Base-by-base conservation (phyloP, 1,140 invertebrate species). In the Cyphomyrmex costatus region DNA sequence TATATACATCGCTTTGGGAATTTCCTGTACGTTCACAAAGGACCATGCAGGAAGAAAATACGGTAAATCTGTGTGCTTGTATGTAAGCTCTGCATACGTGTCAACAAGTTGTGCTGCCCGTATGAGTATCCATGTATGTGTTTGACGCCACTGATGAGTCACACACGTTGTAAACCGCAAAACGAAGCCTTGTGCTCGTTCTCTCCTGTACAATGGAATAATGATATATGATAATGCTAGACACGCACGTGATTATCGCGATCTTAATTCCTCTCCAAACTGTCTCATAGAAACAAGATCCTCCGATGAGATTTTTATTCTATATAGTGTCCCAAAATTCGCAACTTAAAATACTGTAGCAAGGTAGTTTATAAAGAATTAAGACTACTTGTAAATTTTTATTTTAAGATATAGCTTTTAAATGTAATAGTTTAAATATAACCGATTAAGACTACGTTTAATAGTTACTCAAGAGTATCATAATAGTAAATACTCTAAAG, bases 141-240 rank as follows among this genome's bases (percentile, higher is more conserved):
- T 14, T 12, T 33, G n/a, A 49, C 68, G 56, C 42, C 14, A 12
- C 65, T 42, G 19, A 53, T 68, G 80, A 86, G 65, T 83, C 79
- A 83, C 68, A 74, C n/a, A 33, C 85, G 61, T 56, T 60, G 65
- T 77, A 84, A 65, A 63, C 63, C 63, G 89, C 82, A 61, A 53
- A 90, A 79, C 60, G 58, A 89, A 91, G 74, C 90, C 90, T 91
- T 91, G 90, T 91, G 74, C 89, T 58, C 90, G 76, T 91, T 61
- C 61, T 73, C 5, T 16, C 0, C 58, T 68, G 56, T 77, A 91
- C 90, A 91, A 91, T 91, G 65, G 60, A 51, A 63, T 74, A 87
- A 91, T 80, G 79, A 91, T 86, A 86, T 60, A 85, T 73, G 90
- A 89, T 91, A 89, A 89, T 86, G 60, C 30, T 42, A 60, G 68